Evolutionary conservation across 2,797 vertebrate species (phyloP), one percentile per base, ranked within the genome.

Genomic region (Simalia tracyae): DNA sequence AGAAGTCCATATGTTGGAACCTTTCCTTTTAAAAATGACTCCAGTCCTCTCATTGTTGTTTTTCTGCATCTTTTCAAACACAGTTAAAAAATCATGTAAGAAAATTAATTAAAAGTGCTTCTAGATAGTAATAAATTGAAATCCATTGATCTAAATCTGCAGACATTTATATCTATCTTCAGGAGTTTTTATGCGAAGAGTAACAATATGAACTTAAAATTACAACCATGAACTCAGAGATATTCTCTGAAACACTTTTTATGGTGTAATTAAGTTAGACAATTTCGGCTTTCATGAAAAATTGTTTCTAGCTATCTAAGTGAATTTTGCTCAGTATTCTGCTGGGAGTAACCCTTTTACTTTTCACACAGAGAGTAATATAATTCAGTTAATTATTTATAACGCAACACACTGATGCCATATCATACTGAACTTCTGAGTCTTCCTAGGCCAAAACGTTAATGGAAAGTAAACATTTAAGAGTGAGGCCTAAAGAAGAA

Each of bases 241-340:
- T 36, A 46, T 4, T 57, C 36, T 46, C 42, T 72, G 19, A 86
- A 86, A 87, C 22, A 26, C 17, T 76, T n/a, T 87, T 63, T 64
- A 28, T 50, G 60, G 24, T 88, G 42, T 19, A 5, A 46, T 59
- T 42, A 56, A 11, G 22, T 91, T 89, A 22, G 42, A 14, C 50
- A 60, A 81, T 22, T 1, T 2, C 59, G 87, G 85, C 61, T 60
- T 90, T 90, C 60, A 42, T 89, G 68, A 24, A 54, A 46, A 42
- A 85, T 86, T 88, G 9, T 87, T 93, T 92, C 89, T 19, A 64
- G 31, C 19, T 93, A 90, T 22, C 92, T 92, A 95, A 88, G 57
- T 85, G 76, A 87, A 87, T 93, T 92, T 4, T 5, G 68, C 36
- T 28, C 72, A 91, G 56, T 7, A 11, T 72, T 28, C 76, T 84